Percentiles rank a stretch among this genome's conserved stretches.
These are phyloP conservation scores for Sphenopsis melanotis DNA, from an alignment of 2,797 vertebrate genomes.

Conservation along the genomic window DNA sequence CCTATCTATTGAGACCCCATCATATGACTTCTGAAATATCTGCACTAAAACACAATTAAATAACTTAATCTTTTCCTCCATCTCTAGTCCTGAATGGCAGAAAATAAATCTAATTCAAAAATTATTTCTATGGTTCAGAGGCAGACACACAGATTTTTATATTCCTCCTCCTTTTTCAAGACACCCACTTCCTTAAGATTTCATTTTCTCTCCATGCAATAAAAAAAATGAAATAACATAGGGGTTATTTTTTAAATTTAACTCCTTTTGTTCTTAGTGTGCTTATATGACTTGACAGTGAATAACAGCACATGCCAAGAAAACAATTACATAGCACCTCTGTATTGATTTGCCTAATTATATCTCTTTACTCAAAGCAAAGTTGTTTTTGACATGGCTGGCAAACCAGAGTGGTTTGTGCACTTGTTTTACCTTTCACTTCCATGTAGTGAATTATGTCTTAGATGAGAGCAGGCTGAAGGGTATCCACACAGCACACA, in stretches of 20 bases:
- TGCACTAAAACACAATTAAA: conserved; percentile 12
- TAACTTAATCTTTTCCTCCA: background rate
- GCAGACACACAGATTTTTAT: background rate
- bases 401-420: background rate
- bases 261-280: background rate
- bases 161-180: conserved; percentile 24
- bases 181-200: conserved; percentile 45
- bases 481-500: background rate
- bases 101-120: conserved; percentile 48
- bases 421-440: background rate
- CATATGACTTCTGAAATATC: background rate
- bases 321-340: background rate
- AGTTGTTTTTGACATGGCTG: background rate
- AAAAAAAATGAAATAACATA: conserved; percentile 35
- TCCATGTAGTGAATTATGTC: background rate
- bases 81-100: background rate
- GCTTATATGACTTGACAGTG: background rate
- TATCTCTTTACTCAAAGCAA: background rate
- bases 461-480: background rate
- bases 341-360: background rate
- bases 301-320: background rate
- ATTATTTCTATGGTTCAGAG: conserved; percentile 7
- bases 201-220: conserved; percentile 39
- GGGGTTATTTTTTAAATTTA: background rate
- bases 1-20: background rate